Conservation (phyloP, 1,140 invertebrate species). For the Coenobita brevimanus region DNA sequence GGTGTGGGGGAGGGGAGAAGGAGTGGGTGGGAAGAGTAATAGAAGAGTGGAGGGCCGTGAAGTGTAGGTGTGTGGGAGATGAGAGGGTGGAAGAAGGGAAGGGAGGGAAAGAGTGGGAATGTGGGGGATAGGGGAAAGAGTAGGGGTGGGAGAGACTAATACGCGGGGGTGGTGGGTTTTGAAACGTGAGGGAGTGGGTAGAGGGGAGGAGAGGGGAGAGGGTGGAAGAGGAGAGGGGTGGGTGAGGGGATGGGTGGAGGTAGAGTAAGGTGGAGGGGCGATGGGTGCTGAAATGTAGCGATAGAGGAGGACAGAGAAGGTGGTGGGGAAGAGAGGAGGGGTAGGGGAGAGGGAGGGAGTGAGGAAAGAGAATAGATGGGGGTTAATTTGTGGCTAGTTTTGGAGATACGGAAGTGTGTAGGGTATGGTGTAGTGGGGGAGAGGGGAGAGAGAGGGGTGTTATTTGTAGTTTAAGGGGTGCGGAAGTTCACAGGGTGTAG, state of each 20-base stretch:
- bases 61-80: background rate
- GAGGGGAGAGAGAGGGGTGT: background rate
- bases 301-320: background rate
- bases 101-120: slow-evolving; percentile 24
- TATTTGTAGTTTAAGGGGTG: no score
- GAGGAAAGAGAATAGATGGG: background rate
- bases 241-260: background rate
- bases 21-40: no score
- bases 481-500: no score
- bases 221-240: background rate
- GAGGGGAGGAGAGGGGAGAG: background rate
- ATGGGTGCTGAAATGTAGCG: background rate
- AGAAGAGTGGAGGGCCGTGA: background rate
- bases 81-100: background rate
- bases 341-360: background rate
- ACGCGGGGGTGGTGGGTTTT: background rate
- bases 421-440: background rate
- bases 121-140: background rate
- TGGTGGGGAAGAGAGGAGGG: background rate
- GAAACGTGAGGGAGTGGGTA: background rate
- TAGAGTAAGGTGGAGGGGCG: background rate
- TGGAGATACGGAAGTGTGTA: background rate
- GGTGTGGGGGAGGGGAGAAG: no score
- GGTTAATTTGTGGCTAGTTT: background rate
- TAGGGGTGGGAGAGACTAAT: background rate